Conservation (phyloP, 2,888 invertebrate genomes). For the Hydrotaea diabolus region DNA sequence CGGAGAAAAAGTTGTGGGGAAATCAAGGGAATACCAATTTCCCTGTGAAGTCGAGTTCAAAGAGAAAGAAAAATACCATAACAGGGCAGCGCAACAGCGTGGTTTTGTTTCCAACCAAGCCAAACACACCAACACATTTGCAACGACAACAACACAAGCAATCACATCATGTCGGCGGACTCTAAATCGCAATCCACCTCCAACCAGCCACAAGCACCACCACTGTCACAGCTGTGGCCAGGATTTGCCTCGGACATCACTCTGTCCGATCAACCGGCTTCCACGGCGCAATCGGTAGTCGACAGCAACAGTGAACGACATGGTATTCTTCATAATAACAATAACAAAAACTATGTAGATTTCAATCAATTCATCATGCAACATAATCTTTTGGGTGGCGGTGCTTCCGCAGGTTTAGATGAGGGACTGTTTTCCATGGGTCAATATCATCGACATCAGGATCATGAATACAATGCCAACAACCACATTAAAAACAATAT, state of each 20-base stretch:
- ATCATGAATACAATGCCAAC: not conserved
- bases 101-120: conserved; percentile 28
- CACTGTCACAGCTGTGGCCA: conserved; percentile 67
- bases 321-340: conserved; percentile 43
- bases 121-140: not conserved
- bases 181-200: conserved; percentile 53
- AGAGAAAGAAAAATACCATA: no score
- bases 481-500: conserved; percentile 17
- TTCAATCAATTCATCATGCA: conserved; percentile 80
- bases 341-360: conserved; percentile 79
- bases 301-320: not conserved
- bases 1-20: conserved; percentile 15
- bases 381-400: conserved; percentile 74
- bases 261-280: not conserved
- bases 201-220: conserved; percentile 40
- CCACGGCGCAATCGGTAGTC: not conserved
- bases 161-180: conserved; percentile 61
- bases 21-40: not conserved
- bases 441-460: conserved; percentile 14
- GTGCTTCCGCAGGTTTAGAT: conserved; percentile 13
- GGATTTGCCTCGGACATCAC: conserved; percentile 50
- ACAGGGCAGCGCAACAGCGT: no score
- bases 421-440: conserved; percentile 2
- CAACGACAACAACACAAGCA: conserved; percentile 41
- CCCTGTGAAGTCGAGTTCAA: not conserved